These are phyloP conservation scores for Cyclophora punctaria DNA, from an alignment of 2,888 invertebrate genomes.

Conservation along the genomic window DNA sequence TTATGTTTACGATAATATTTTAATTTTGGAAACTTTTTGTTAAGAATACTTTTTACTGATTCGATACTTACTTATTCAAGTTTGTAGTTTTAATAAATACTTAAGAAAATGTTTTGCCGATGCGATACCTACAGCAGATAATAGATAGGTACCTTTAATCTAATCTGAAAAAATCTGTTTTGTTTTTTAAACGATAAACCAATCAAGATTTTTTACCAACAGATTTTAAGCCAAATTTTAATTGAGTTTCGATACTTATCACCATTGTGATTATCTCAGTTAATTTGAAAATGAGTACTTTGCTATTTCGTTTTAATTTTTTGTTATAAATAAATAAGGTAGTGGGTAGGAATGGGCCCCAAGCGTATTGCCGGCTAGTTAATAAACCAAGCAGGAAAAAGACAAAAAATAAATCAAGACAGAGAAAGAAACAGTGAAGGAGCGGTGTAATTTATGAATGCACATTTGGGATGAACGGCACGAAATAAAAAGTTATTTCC, in stretches of 20 bases:
- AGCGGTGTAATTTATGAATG: slow-evolving; percentile 69
- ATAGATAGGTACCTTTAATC: no score
- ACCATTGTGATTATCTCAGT: slow-evolving; percentile 5
- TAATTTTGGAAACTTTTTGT: no score
- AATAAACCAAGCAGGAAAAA: slow-evolving; percentile 53
- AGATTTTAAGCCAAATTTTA: background rate
- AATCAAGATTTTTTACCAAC: no score
- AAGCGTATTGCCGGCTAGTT: slow-evolving; percentile 51
- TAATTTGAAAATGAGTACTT: slow-evolving; percentile 16
- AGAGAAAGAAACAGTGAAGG: slow-evolving; percentile 58
- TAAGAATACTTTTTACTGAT: no score
- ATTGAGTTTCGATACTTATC: slow-evolving; percentile 2
- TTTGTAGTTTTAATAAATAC: no score
- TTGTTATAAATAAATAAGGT: slow-evolving; percentile 25
- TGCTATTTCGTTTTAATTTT: slow-evolving; percentile 41
- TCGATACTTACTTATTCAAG: no score
- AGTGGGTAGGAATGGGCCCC: slow-evolving; percentile 39
- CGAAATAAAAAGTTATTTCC: slow-evolving; percentile 63
- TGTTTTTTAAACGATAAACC: no score
- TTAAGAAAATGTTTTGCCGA: no score
- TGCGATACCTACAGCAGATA: no score
- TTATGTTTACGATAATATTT: no score
- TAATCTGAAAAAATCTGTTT: no score
- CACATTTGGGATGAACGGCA: slow-evolving; percentile 70
- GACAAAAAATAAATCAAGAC: slow-evolving; percentile 51